phyloP scores from a whole-genome alignment of 2,888 invertebrate species.

The Pollenia labialis region DNA sequence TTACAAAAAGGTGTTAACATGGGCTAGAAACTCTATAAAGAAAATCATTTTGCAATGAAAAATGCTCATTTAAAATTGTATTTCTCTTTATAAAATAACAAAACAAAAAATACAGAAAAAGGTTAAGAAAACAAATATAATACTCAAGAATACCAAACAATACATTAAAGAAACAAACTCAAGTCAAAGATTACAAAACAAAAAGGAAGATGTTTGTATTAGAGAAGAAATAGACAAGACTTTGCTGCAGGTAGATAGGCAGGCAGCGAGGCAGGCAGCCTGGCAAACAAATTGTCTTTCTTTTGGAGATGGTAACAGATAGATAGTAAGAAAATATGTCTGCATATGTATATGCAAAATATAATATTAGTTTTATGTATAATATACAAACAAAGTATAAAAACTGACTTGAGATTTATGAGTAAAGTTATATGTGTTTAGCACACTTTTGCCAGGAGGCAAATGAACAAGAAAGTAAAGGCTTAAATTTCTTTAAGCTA shows the following conservation, averaged over 20 bases:
- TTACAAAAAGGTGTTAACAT: neutral
- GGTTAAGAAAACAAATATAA: constrained; percentile 10
- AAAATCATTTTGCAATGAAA: neutral
- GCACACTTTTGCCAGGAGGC: constrained; percentile 25
- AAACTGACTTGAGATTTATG: constrained; percentile 63
- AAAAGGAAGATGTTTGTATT: constrained; percentile 6
- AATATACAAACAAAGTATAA: constrained; percentile 45
- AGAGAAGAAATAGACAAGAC: neutral
- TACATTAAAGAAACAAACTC: neutral
- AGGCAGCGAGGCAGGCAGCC: neutral
- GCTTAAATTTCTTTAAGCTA: constrained; percentile 51
- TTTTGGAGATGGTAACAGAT: constrained; percentile 20
- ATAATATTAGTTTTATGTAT: constrained; percentile 61
- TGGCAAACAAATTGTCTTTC: constrained; percentile 41
- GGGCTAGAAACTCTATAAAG: neutral
- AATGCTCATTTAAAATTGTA: constrained; percentile 17
- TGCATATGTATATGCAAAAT: constrained; percentile 42
- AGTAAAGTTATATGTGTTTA: constrained; percentile 46
- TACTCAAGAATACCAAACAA: constrained; percentile 11
- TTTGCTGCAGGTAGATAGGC: neutral
- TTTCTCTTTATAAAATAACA: constrained; percentile 13
- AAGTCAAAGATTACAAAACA: constrained; percentile 36
- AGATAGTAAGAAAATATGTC: constrained; percentile 17
- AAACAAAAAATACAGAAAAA: neutral
- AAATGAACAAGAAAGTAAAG: constrained; percentile 15